Base-by-base conservation (phyloP, 23 tunicate species). In the Trididemnum miniatum region DNA sequence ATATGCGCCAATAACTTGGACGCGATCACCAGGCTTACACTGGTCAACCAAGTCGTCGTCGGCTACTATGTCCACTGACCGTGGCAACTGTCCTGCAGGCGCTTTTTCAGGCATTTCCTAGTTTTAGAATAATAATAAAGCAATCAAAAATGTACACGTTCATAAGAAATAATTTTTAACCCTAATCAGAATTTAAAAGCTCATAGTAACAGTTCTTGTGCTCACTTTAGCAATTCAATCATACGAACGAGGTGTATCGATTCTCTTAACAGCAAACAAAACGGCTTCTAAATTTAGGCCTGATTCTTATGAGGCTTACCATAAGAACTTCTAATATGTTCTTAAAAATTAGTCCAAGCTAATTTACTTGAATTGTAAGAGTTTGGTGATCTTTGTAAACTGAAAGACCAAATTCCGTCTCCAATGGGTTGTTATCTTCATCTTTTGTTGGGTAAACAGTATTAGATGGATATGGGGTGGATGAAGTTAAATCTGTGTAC, bases 91-190 rank as follows among this genome's bases (percentile, higher is more conserved):
- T 1, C 99, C 99, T 2, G 99, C 95, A 0, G 99, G 99, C 0
- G 99, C 96, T 80, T 95, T 95, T 51, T 95, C 99, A 0, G 99
- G 99, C 99, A 95, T 95, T 91, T 95, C 99, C 88, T 95, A 86
- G 20, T n/a, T n/a, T n/a, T n/a, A n/a, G n/a, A n/a, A n/a, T n/a
- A n/a, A n/a, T n/a, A n/a, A n/a, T n/a, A n/a, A n/a, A n/a, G n/a
- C n/a, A n/a, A n/a, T n/a, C n/a, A n/a, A n/a, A n/a, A n/a, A n/a
- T n/a, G n/a, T n/a, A n/a, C n/a, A n/a, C n/a, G n/a, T n/a, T n/a
- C n/a, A n/a, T n/a, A n/a, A n/a, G n/a, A n/a, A n/a, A n/a, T n/a
- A n/a, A n/a, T n/a, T n/a, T n/a, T n/a, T n/a, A n/a, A n/a, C n/a
- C n/a, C n/a, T n/a, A n/a, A n/a, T n/a, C n/a, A n/a, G n/a, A n/a